Evolutionary conservation across 2,113 vertebrate genomes (phyloP), one percentile per base, ranked within the genome.

Genomic region (Charadrius vociferus): DNA sequence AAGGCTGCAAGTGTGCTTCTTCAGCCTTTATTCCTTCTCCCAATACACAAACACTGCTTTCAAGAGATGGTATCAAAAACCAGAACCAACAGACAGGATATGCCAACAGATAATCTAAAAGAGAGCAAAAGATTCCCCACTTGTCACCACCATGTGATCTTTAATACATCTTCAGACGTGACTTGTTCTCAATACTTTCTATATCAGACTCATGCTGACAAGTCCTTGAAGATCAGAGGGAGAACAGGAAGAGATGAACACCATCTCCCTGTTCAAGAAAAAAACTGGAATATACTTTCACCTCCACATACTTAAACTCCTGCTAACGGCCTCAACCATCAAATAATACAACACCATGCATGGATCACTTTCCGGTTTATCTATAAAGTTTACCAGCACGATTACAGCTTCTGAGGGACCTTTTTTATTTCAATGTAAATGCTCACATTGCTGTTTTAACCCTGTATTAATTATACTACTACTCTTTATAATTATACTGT

Each of bases 101-200:
- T 2, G 7, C 34, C 37, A 88, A 62, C 7, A 84, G 27, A 61
- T 18, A 78, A 81, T 27, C 34, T 18, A 30, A 27, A 37, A 27
- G 23, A 37, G 15, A 62, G 70, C 47, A 67, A 78, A 34, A 77
- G 27, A 19, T 7, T 11, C 14, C 24, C 41, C 21, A 8, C 21
- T n/a, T 47, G 43, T 18, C 58, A 83, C 34, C 20, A 32, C 16
- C 26, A 21, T 0, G 3, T 16, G 39, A 32, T n/a, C 50, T 61
- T 77, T 43, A 37, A 26, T 4, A 1, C 2, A 56, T 3, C 36
- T 70, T 30, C 52, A 9, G 2, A 32, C 10, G 10, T 2, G 8
- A 61, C 30, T 27, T 68, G 10, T 18, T 88, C 37, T 75, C 55
- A 53, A 9, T 43, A 30, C 59, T 74, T 67, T 23, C 26, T 49